phyloP scores from a whole-genome alignment of 2,888 invertebrate genomes.

The Conistra vaccinii region DNA sequence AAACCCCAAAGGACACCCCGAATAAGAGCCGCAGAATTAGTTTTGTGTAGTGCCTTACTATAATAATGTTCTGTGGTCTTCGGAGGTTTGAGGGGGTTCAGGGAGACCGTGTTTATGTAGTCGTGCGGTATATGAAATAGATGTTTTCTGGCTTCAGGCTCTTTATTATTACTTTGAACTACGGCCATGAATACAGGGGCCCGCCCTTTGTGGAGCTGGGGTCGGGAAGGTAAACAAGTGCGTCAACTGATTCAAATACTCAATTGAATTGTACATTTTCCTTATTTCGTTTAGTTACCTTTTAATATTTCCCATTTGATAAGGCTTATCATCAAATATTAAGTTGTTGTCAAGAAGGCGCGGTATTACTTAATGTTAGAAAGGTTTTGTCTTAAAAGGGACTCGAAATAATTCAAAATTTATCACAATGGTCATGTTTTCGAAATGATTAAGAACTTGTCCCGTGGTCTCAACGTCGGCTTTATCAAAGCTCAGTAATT shows the following conservation, averaged over 20 bases:
- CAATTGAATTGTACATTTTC: slow-evolving; percentile 82
- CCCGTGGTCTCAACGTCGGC: slow-evolving; percentile 74
- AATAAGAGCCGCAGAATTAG: slow-evolving; percentile 86
- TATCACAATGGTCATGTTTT: slow-evolving; percentile 75
- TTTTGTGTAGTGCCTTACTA: slow-evolving; percentile 87
- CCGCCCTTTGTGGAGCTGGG: slow-evolving; percentile 76
- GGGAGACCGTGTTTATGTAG: slow-evolving; percentile 83
- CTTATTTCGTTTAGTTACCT: slow-evolving; percentile 76
- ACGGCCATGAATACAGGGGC: slow-evolving; percentile 81
- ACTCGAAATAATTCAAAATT: slow-evolving; percentile 56
- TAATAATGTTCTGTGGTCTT: slow-evolving; percentile 87
- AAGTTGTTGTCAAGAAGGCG: slow-evolving; percentile 40
- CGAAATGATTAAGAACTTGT: slow-evolving; percentile 77
- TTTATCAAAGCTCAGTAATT: slow-evolving; percentile 83
- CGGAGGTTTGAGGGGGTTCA: slow-evolving; percentile 85
- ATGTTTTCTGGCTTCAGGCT: slow-evolving; percentile 90
- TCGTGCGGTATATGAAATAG: slow-evolving; percentile 86
- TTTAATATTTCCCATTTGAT: slow-evolving; percentile 67
- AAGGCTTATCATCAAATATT: slow-evolving; percentile 49
- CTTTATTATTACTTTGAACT: slow-evolving; percentile 89
- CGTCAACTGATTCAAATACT: slow-evolving; percentile 84
- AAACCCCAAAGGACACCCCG: slow-evolving; percentile 81
- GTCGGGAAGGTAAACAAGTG: slow-evolving; percentile 87
- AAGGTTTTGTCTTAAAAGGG: slow-evolving; percentile 54
- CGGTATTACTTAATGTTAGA: slow-evolving; percentile 37